These are phyloP conservation scores for Zophobas atratus DNA, from an alignment of 1,140 invertebrate genomes.

Conservation along the genomic window DNA sequence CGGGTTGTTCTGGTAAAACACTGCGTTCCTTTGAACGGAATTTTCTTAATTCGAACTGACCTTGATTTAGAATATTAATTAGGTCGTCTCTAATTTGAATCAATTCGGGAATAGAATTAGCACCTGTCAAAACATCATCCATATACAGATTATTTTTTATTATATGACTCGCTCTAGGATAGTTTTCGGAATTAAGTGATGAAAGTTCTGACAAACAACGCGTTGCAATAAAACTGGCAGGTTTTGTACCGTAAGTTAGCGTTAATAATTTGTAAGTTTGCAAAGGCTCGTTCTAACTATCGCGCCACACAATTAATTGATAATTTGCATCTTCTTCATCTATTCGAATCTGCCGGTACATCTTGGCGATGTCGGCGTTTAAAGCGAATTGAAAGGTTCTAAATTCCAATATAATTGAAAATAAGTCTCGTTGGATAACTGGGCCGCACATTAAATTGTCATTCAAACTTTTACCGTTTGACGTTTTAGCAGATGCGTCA, in stretches of 20 bases:
- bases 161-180: conserved; percentile 56
- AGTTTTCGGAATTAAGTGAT: background rate
- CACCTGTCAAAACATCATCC: conserved; percentile 68
- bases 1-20: background rate
- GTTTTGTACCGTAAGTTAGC: conserved; percentile 63
- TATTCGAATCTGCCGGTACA: conserved; percentile 65
- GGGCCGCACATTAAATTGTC: conserved; percentile 52
- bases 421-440: conserved; percentile 61
- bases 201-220: conserved; percentile 49
- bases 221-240: conserved; percentile 62
- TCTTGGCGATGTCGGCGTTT: conserved; percentile 67
- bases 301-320: conserved; percentile 66
- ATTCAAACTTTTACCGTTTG: background rate
- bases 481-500: background rate
- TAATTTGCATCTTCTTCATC: conserved; percentile 58
- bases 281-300: conserved; percentile 49
- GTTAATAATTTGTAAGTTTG: conserved; percentile 59
- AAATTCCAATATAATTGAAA: conserved; percentile 62
- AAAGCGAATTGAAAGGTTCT: conserved; percentile 59
- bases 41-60: conserved; percentile 1
- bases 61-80: background rate
- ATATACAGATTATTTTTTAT: conserved; percentile 67
- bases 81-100: conserved; percentile 33
- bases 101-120: conserved; percentile 53
- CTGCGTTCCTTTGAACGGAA: background rate